A percentile compares a stretch with the other conserved stretches of the same genome.
These are phyloP conservation scores for Pedetes capensis DNA, from an alignment of 2,113 vertebrate genomes.

Conservation along the genomic window DNA sequence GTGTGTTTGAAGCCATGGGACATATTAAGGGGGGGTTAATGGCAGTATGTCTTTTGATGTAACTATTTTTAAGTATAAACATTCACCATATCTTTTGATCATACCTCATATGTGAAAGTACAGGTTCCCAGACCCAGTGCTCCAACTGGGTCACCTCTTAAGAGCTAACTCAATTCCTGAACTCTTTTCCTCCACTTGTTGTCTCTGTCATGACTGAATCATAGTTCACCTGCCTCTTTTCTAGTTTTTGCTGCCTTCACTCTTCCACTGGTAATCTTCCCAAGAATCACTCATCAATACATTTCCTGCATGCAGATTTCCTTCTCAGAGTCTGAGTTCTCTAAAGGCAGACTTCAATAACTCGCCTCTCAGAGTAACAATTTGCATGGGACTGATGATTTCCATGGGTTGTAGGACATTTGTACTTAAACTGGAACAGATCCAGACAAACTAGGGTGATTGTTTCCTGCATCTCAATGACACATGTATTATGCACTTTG, in stretches of 20 bases:
- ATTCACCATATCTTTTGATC: no score
- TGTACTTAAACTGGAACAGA: neutral
- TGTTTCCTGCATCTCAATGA: neutral
- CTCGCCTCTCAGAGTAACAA: neutral
- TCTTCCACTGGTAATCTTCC: neutral
- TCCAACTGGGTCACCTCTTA: neutral
- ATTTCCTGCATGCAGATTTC: neutral
- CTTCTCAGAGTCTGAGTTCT: neutral
- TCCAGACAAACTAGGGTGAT: neutral
- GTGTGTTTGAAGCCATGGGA: no score
- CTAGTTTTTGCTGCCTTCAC: neutral
- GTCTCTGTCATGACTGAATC: neutral
- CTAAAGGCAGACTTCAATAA: neutral
- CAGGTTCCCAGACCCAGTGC: no score
- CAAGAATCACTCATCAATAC: neutral
- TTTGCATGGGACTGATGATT: neutral
- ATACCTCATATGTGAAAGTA: neutral
- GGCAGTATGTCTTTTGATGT: no score
- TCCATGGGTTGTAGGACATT: neutral
- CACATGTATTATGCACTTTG: neutral
- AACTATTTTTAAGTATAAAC: no score
- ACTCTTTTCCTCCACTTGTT: neutral
- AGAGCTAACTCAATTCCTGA: neutral
- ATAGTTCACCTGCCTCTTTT: accelerated
- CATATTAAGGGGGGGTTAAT: no score